A percentile compares a stretch with the other conserved stretches of the same genome.
Evolutionary conservation across 2,797 vertebrate genomes (phyloP).

Genomic region (Leucoraja ocellata): DNA sequence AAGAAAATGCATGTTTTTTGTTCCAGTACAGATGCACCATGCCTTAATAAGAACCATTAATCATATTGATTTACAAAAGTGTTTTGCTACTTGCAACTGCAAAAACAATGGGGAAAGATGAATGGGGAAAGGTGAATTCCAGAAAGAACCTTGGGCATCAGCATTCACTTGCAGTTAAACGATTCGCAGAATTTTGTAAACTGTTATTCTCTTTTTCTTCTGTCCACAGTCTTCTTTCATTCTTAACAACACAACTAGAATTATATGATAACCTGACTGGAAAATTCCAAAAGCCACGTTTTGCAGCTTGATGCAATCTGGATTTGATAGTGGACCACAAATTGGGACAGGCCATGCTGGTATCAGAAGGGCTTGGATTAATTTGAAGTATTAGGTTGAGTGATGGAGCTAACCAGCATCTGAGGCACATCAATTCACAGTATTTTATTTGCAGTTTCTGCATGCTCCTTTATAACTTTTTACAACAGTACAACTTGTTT

Average conservation of each 20-base stretch:
- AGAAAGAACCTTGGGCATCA: background rate
- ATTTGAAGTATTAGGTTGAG: background rate
- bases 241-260: background rate
- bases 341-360: background rate
- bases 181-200: background rate
- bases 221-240: background rate
- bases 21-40: background rate
- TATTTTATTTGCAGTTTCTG: no score
- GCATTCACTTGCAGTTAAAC: background rate
- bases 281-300: background rate
- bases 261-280: background rate
- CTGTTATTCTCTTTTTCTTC: background rate
- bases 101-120: background rate
- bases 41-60: background rate
- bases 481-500: no score
- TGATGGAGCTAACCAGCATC: background rate
- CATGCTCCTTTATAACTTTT: no score
- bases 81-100: background rate
- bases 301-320: background rate
- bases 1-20: background rate
- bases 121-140: background rate
- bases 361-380: background rate
- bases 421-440: background rate
- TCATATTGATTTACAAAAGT: background rate
- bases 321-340: background rate